phyloP scores from a whole-genome alignment of 1,140 invertebrate species.

The Rhyzopertha dominica region DNA sequence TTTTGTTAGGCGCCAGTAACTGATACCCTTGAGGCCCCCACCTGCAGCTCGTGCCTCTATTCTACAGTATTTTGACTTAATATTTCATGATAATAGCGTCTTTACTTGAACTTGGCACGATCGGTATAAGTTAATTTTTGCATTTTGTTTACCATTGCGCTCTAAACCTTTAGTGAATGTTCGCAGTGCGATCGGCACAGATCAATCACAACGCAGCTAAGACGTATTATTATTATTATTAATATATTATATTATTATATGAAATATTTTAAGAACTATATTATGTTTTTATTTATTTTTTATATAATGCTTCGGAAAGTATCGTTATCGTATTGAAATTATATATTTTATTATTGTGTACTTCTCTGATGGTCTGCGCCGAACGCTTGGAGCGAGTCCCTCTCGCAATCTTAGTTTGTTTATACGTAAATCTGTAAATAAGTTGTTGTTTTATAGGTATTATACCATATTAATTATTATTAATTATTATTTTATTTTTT shows the following conservation, averaged over 20 bases:
- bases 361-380: constrained; percentile 21
- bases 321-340: constrained; percentile 43
- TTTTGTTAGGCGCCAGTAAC: no score
- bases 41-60: constrained; percentile 27
- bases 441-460: constrained; percentile 47
- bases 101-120: background rate
- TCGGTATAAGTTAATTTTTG: background rate
- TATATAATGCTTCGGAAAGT: constrained; percentile 38
- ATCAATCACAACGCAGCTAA: no score
- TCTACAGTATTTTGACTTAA: constrained; percentile 38
- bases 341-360: constrained; percentile 41
- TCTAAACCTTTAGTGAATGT: no score
- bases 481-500: constrained; percentile 48
- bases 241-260: constrained; percentile 31
- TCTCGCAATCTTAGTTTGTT: constrained; percentile 39
- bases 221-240: constrained; percentile 24
- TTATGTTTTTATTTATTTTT: constrained; percentile 45
- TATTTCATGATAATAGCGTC: no score
- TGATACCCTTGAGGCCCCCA: constrained; percentile 19
- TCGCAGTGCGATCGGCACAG: no score
- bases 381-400: constrained; percentile 21
- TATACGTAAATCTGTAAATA: constrained; percentile 45
- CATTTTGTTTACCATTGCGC: no score
- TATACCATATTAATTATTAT: constrained; percentile 43
- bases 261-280: constrained; percentile 37